Evolutionary conservation across 2,888 invertebrate genomes (phyloP), one percentile per base, ranked within the genome.

Genomic region (Lepas anatifera): DNA sequence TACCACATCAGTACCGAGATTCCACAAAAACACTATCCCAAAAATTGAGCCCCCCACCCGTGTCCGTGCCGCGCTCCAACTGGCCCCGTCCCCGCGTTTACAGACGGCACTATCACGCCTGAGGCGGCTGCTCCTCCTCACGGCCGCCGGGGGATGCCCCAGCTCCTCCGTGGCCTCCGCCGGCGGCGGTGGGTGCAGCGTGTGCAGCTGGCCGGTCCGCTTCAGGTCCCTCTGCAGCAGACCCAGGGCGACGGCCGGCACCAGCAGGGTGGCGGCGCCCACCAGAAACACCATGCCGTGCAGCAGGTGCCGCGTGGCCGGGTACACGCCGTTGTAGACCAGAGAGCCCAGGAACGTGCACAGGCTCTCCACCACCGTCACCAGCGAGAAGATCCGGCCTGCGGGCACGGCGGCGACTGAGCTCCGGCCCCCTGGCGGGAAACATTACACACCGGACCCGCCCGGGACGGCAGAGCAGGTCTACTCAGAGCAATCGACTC

Each of bases 311-410:
- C 79, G 74, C 6, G 80, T 80, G 32, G 77, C 74, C 1, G 78
- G 78, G 70, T 78, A 78, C n/a, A 81, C 69, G n/a, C 76, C 77
- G 74, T 81, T 81, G 76, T 80, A 81, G 11, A 80, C 70, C 6
- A 79, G 72, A 1, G 79, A 78, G 2, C 80, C 81, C 18, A 79
- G 72, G n/a, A 82, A 72, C 3, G 77, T 77, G 50, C 79, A 77
- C 3, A 81, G 68, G 71, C 79, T 80, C 75, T 82, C 81, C 70
- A 79, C 74, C 63, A 78, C 77, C 3, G 80, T 80, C n/a, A 82
- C 75, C 73, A 79, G 77, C 6, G 79, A 78, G 76, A 82, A 78
- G 72, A 81, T 75, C 74, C 79, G 80, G 6, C 79, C 81, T 80
- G 76, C 29, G 76, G 11, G 22, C 18, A 11, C 7, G 16, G 25